Percentiles rank a stretch among this genome's conserved stretches.
Conservation (phyloP, 2,888 invertebrate species). For the Apeira syringaria region DNA sequence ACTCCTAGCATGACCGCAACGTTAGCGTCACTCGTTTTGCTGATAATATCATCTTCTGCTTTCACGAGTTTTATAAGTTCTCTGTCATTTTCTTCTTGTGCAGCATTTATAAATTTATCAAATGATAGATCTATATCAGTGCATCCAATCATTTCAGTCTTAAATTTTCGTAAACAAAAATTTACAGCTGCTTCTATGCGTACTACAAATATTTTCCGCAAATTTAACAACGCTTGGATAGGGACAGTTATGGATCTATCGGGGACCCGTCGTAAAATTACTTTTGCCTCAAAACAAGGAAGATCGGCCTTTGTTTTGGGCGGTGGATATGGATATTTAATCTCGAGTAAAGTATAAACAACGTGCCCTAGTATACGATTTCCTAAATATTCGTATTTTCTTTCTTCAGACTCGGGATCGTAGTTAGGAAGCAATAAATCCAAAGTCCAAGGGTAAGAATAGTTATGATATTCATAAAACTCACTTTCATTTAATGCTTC, state of each 20-base stretch:
- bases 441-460: constrained; percentile 79
- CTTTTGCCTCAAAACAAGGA: constrained; percentile 60
- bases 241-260: constrained; percentile 61
- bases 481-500: constrained; percentile 80
- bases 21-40: constrained; percentile 51
- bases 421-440: constrained; percentile 68
- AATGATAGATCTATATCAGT: constrained; percentile 73
- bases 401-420: constrained; percentile 66
- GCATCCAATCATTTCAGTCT: constrained; percentile 77
- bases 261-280: constrained; percentile 68
- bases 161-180: constrained; percentile 80
- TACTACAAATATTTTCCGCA: constrained; percentile 65
- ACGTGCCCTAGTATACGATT: constrained; percentile 74
- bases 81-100: constrained; percentile 55
- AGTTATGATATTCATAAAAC: constrained; percentile 81
- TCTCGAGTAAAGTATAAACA: constrained; percentile 76
- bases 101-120: constrained; percentile 57
- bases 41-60: constrained; percentile 50
- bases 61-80: constrained; percentile 65
- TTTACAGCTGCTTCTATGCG: constrained; percentile 80
- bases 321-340: constrained; percentile 71
- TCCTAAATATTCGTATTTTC: constrained; percentile 70
- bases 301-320: constrained; percentile 57
- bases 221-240: constrained; percentile 67
- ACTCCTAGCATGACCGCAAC: constrained; percentile 45